Percentiles rank a stretch among this genome's conserved stretches.
Conservation (phyloP, 2,888 invertebrate species). For the Enoplolaimus lenunculus region DNA sequence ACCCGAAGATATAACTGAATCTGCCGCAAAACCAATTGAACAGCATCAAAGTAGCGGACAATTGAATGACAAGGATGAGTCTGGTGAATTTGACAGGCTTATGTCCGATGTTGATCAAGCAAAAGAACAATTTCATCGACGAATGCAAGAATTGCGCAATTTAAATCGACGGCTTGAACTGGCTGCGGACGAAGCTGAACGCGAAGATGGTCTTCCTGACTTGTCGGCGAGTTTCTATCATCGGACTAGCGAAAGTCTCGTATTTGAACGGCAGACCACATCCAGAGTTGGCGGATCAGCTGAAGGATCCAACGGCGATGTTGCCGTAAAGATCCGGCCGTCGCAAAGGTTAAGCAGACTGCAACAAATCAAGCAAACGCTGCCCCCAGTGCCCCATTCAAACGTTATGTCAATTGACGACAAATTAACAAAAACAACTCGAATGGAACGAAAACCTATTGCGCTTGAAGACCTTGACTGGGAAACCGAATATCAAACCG, state of each 20-base stretch:
- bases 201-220: background rate
- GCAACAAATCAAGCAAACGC: background rate
- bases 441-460: constrained; percentile 26
- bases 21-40: too few species aligned
- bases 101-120: constrained; percentile 29
- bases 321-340: background rate
- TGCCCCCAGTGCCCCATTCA: background rate
- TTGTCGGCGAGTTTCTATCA: too few species aligned
- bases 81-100: constrained; percentile 27
- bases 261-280: background rate
- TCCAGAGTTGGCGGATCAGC: too few species aligned
- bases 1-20: too few species aligned
- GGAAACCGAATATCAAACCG: constrained; percentile 69
- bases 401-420: background rate
- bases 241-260: background rate
- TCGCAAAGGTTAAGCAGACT: background rate
- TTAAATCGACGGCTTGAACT: background rate
- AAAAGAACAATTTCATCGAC: constrained; percentile 23
- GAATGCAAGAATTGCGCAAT: background rate
- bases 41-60: too few species aligned
- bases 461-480: constrained; percentile 40
- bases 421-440: constrained; percentile 18
- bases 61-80: background rate
- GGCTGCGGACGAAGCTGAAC: constrained; percentile 15
- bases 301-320: too few species aligned